phyloP scores from a whole-genome alignment of 2,797 vertebrate species.

The Poecilia velifera region DNA sequence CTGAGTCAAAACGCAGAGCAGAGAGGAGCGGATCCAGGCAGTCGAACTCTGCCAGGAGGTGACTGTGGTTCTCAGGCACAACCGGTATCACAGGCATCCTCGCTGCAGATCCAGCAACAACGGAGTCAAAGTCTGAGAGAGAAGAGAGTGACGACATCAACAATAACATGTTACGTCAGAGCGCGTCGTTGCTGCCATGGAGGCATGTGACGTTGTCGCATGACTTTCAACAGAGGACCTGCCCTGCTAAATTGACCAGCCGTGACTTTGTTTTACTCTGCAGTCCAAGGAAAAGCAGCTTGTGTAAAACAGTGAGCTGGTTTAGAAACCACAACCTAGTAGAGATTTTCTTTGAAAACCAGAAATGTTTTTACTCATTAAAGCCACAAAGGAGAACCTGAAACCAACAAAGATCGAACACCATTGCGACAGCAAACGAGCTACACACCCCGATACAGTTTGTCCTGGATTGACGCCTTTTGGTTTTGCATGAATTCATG shows the following conservation, averaged over 20 bases:
- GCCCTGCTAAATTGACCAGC: conserved; percentile 55
- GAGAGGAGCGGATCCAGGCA: conserved; percentile 91
- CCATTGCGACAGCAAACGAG: not conserved
- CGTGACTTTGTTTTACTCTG: conserved; percentile 60
- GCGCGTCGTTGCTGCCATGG: not conserved
- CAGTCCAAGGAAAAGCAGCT: not conserved
- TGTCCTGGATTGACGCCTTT: conserved; percentile 3
- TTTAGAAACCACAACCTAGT: not conserved
- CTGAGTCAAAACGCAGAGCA: conserved; percentile 91
- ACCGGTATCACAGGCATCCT: conserved; percentile 82
- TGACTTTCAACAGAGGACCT: conserved; percentile 46
- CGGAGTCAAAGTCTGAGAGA: conserved; percentile 26
- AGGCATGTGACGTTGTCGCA: conserved; percentile 42
- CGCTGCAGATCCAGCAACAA: conserved; percentile 29
- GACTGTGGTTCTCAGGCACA: conserved; percentile 85
- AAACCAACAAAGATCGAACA: not conserved
- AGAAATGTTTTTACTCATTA: not conserved
- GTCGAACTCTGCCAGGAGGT: conserved; percentile 93
- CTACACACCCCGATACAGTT: not conserved
- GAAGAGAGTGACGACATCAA: conserved; percentile 10
- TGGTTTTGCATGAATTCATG: conserved; percentile 5
- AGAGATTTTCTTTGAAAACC: not conserved
- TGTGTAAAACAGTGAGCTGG: not conserved
- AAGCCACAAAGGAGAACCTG: not conserved
- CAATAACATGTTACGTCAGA: not conserved